Conservation (phyloP, 2,888 invertebrate genomes). For the Hyposoter didymator region DNA sequence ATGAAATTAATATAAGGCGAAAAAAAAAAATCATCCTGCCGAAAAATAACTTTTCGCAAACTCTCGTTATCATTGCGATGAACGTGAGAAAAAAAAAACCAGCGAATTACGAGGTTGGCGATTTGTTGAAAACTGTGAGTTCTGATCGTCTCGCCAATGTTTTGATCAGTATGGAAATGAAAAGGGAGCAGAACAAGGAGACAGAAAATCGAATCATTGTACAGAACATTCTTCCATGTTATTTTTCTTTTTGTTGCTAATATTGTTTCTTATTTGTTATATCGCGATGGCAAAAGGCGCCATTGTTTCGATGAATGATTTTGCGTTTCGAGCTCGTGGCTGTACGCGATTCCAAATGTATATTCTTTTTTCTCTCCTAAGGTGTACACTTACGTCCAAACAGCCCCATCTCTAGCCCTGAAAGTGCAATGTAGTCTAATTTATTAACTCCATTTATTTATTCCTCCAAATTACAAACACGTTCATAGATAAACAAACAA, state of each 20-base stretch:
- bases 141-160: conserved; percentile 40
- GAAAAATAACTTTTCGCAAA: conserved; percentile 18
- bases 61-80: conserved; percentile 10
- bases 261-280: conserved; percentile 45
- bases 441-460: conserved; percentile 70
- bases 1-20: conserved; percentile 1
- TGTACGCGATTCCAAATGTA: conserved; percentile 53
- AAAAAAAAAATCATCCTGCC: not conserved
- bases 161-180: conserved; percentile 18
- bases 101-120: conserved; percentile 12
- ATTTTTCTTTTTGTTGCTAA: conserved; percentile 63
- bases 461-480: conserved; percentile 6
- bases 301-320: conserved; percentile 19
- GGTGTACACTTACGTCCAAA: conserved; percentile 42
- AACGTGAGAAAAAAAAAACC: not conserved
- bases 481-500: not conserved
- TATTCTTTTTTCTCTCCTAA: conserved; percentile 15
- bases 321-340: conserved; percentile 41
- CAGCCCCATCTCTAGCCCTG: conserved; percentile 17
- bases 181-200: conserved; percentile 49
- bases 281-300: conserved; percentile 36
- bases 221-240: conserved; percentile 77
- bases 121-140: conserved; percentile 50
- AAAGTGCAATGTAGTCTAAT: conserved; percentile 57
- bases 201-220: conserved; percentile 71